phyloP scores from a whole-genome alignment of 2,113 vertebrate species.

The Bubo bubo region DNA sequence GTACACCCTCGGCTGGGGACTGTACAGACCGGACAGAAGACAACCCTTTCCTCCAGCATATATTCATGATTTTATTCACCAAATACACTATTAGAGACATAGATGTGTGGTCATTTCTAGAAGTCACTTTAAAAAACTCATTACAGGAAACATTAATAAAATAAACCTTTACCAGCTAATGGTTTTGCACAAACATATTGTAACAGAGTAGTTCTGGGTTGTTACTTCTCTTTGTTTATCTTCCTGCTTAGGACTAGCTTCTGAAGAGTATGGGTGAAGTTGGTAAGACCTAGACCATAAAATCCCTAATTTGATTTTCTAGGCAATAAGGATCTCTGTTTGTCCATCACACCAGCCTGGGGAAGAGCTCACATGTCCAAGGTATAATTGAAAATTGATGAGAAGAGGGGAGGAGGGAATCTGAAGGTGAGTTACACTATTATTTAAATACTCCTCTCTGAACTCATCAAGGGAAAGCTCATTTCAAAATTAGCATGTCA shows the following conservation, averaged over 20 bases:
- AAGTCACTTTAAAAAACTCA: not conserved
- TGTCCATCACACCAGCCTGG: not conserved
- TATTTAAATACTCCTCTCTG: slow-evolving; percentile 44
- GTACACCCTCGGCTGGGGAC: not conserved
- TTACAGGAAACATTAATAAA: not conserved
- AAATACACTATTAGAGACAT: not conserved
- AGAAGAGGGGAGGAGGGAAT: not conserved
- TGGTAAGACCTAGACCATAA: not conserved
- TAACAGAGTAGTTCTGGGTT: not conserved
- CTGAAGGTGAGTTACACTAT: not conserved
- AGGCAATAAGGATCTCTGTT: not conserved
- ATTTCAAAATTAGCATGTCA: slow-evolving; percentile 36
- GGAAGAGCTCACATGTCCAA: not conserved
- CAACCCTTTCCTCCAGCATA: not conserved
- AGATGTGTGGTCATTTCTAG: not conserved
- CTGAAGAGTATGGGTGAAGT: not conserved
- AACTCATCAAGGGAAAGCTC: slow-evolving; percentile 41
- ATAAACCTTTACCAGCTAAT: not conserved
- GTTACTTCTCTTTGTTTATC: not conserved
- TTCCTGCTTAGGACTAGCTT: not conserved
- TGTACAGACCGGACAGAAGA: not conserved
- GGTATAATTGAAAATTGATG: not conserved
- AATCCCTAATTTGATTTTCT: not conserved
- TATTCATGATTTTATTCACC: not conserved
- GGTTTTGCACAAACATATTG: not conserved